Conservation (phyloP, 2,888 invertebrate genomes). For the Deilephila elpenor region DNA sequence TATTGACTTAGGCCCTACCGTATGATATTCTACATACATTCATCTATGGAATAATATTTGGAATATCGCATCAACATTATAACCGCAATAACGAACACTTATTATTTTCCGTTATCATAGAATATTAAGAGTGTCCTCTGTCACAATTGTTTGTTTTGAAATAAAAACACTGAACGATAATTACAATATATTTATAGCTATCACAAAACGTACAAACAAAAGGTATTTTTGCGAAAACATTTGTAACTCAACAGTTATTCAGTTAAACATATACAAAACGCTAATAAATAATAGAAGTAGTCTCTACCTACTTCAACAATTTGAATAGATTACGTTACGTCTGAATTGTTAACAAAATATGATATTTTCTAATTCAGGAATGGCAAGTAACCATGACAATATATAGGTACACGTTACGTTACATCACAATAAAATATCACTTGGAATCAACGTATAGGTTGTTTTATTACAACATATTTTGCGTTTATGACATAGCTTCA, state of each 20-base stretch:
- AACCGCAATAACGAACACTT: no score
- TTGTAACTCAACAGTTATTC: neutral
- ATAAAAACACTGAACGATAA: constrained; percentile 1
- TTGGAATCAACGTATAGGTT: neutral
- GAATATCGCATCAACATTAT: no score
- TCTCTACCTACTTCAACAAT: neutral
- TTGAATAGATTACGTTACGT: neutral
- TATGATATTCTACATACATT: neutral
- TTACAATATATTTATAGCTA: constrained; percentile 14
- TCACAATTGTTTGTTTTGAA: neutral
- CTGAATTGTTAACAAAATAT: neutral
- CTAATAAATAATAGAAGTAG: neutral
- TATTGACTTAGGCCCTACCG: neutral
- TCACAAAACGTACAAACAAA: neutral
- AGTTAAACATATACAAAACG: constrained; percentile 9
- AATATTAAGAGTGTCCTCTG: no score
- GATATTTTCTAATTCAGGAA: neutral
- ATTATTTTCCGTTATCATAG: no score
- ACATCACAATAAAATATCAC: constrained; percentile 22
- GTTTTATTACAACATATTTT: neutral
- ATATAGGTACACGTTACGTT: neutral
- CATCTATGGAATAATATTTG: neutral
- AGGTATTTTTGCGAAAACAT: neutral
- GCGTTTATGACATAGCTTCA: neutral
- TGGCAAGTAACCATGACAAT: constrained; percentile 10